Evolutionary conservation across 2,888 invertebrate genomes (phyloP).

Genomic region (Tetropium fuscum): DNA sequence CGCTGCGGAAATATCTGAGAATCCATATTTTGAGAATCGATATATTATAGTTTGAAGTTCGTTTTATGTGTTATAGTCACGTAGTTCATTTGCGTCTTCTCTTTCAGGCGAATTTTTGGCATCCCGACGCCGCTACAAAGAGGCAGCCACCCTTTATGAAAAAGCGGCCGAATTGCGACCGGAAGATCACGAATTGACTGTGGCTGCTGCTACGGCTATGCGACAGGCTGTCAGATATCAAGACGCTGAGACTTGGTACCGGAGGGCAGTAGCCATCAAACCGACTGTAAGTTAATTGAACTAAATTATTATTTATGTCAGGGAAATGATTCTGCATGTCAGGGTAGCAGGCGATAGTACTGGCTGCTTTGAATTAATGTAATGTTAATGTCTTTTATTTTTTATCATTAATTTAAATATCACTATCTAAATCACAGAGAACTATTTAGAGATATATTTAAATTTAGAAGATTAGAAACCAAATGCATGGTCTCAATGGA

Average conservation of each 20-base stretch:
- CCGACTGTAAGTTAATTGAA: slow-evolving; percentile 61
- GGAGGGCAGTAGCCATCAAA: slow-evolving; percentile 70
- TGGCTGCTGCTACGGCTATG: slow-evolving; percentile 90
- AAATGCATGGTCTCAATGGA: too few relatives aligned
- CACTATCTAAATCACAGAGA: too few relatives aligned
- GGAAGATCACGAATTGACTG: slow-evolving; percentile 84
- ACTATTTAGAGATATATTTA: too few relatives aligned
- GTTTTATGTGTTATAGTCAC: not conserved
- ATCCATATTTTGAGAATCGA: not conserved
- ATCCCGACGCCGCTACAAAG: slow-evolving; percentile 81
- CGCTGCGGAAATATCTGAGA: too few relatives aligned
- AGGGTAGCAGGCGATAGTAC: too few relatives aligned
- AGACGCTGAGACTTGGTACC: slow-evolving; percentile 90
- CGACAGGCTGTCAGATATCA: slow-evolving; percentile 83
- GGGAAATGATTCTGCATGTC: too few relatives aligned
- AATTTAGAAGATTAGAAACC: too few relatives aligned
- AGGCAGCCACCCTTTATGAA: slow-evolving; percentile 85
- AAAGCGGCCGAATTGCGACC: slow-evolving; percentile 84
- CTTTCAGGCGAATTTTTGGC: slow-evolving; percentile 87
- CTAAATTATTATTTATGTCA: too few relatives aligned
- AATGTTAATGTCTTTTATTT: too few relatives aligned
- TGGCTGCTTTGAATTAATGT: too few relatives aligned
- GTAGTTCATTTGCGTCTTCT: not conserved
- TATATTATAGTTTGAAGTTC: not conserved
- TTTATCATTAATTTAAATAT: too few relatives aligned